Percentiles rank a stretch among this genome's conserved stretches.
Conservation (phyloP, 2,888 invertebrate genomes). For the Lycaena phlaeas region DNA sequence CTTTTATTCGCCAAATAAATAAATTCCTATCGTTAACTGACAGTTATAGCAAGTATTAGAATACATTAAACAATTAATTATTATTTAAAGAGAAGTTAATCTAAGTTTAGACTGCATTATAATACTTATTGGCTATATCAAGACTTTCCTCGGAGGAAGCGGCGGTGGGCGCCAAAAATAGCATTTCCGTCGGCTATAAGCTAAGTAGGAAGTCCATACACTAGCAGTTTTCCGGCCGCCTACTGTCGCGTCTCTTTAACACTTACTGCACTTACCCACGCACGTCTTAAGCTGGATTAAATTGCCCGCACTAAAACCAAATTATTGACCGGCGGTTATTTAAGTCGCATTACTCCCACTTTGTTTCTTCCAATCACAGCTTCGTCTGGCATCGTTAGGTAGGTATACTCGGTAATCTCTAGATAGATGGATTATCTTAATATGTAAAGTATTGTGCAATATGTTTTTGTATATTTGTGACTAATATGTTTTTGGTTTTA, state of each 20-base stretch:
- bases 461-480: no score
- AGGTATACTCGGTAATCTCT: slow-evolving; percentile 4
- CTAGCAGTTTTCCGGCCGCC: slow-evolving; percentile 65
- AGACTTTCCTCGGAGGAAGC: slow-evolving; percentile 68
- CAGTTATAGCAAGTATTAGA: no score
- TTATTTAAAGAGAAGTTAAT: no score
- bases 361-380: slow-evolving; percentile 15
- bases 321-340: slow-evolving; percentile 40
- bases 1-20: no score
- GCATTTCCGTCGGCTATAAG: slow-evolving; percentile 60
- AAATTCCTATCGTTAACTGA: neutral
- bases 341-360: slow-evolving; percentile 18
- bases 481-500: no score
- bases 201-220: slow-evolving; percentile 68
- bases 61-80: no score
- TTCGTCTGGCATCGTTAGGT: slow-evolving; percentile 14
- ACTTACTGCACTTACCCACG: slow-evolving; percentile 58
- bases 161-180: slow-evolving; percentile 68
- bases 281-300: slow-evolving; percentile 63
- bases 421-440: neutral
- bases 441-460: neutral
- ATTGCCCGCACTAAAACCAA: slow-evolving; percentile 52
- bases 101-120: no score
- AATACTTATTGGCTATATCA: slow-evolving; percentile 14
- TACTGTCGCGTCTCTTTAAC: slow-evolving; percentile 65